Evolutionary conservation across 2,888 invertebrate genomes (phyloP), one percentile per base, ranked within the genome.

Genomic region (Eutolmus rufibarbis): DNA sequence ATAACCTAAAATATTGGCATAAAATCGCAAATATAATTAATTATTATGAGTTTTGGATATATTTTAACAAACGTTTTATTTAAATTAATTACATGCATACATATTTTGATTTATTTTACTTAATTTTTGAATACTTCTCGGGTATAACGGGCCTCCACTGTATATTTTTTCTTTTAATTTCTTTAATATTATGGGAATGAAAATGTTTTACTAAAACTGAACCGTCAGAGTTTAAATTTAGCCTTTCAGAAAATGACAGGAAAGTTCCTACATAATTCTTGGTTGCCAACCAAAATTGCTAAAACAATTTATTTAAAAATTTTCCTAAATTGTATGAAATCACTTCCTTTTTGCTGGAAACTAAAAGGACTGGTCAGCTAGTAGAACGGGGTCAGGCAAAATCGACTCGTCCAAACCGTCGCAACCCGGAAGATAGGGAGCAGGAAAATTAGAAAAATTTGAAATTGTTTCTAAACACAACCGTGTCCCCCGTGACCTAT

Each of bases 401-500:
- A 19, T 23, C 23, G 66, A 14, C 14, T 14, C 3, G 43, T 43
- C 43, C 14, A 43, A 14, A 0, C 57, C 57, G 57, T 19, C 34
- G 2, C 66, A 66, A 14, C 66, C 66, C 23, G 66, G 66, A 66
- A 66, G 28, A 66, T 23, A 23, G 66, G 66, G 66, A 81, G 31
- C 51, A 19, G 31, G 51, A 56, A 81, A 31, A 81, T 56, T 81
- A 56, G n/a, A 56, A 51, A 81, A 81, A 16, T 81, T 66, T 56
- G 3, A 81, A 78, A 34, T 78, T 78, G 66, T 66, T 78, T 23
- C 31, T 81, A 56, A 81, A 46, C 51, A 81, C 43, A 28, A 31
- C 81, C 5, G 28, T 56, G 81, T 81, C 81, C 81, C 81, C 23
- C 16, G 16, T 81, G 81, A 81, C 81, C 81, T 81, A 81, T 81